Conservation (phyloP, 2,888 invertebrate genomes). For the Mythimna lalbum region DNA sequence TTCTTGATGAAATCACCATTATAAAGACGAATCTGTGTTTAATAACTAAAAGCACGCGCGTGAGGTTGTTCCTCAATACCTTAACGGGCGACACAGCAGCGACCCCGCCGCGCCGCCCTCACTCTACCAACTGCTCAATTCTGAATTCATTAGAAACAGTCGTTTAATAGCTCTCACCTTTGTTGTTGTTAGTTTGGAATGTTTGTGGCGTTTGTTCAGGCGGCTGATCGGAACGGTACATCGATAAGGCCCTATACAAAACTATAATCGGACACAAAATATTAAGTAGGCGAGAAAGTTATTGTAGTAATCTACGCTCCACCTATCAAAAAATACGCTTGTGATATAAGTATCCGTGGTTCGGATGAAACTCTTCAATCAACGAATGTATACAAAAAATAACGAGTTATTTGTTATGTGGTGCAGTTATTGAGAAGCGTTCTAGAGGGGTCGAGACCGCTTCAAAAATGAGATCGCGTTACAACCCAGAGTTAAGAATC, state of each 20-base stretch:
- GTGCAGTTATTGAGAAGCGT: conserved; percentile 57
- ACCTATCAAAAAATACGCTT: conserved; percentile 6
- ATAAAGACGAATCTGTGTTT: conserved; percentile 22
- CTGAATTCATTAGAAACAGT: conserved; percentile 59
- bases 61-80: conserved; percentile 46
- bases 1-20: conserved; percentile 19
- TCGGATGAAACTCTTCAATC: conserved; percentile 27
- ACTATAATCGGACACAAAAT: conserved; percentile 71
- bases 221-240: conserved; percentile 71
- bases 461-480: conserved; percentile 75
- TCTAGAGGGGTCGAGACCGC: conserved; percentile 53
- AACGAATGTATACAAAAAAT: conserved; percentile 60
- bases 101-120: conserved; percentile 36
- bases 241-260: conserved; percentile 66
- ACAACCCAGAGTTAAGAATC: conserved; percentile 64
- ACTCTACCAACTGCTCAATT: conserved; percentile 50
- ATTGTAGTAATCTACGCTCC: conserved; percentile 1
- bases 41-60: conserved; percentile 48
- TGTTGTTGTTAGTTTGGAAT: conserved; percentile 80
- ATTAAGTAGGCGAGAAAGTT: conserved; percentile 56
- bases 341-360: conserved; percentile 20
- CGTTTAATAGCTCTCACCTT: conserved; percentile 63
- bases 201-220: conserved; percentile 81
- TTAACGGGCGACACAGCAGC: conserved; percentile 41
- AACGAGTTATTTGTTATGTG: conserved; percentile 55